phyloP scores from a whole-genome alignment of 2,113 vertebrate genomes.

The Okapia johnstoni region DNA sequence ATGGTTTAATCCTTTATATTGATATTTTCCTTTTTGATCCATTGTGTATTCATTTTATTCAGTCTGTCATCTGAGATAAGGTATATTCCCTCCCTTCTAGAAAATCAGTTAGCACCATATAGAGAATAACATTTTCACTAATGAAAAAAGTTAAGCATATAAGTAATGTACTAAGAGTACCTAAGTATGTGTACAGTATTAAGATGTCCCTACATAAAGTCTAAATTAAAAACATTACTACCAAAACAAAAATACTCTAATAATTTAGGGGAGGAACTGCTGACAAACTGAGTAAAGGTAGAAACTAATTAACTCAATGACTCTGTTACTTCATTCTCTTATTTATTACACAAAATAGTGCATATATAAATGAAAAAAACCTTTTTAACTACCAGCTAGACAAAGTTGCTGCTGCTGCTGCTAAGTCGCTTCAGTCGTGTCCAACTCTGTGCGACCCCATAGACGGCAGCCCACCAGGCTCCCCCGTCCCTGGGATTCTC shows the following conservation, averaged over 20 bases:
- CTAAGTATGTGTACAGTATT: neutral
- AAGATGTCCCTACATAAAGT: neutral
- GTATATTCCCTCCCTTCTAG: neutral
- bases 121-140: neutral
- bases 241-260: neutral
- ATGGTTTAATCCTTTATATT: neutral
- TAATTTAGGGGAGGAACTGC: neutral
- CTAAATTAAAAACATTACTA: neutral
- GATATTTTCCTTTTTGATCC: neutral
- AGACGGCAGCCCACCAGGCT: too few species aligned
- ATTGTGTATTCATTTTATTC: neutral
- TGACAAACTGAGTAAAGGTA: neutral
- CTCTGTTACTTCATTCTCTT: neutral
- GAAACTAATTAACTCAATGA: neutral
- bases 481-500: too few species aligned
- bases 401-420: neutral
- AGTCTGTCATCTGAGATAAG: neutral
- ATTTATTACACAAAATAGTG: neutral
- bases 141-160: neutral
- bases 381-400: neutral
- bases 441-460: too few species aligned
- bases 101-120: neutral
- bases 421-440: too few species aligned
- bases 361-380: neutral
- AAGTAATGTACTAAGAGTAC: neutral